phyloP scores from a whole-genome alignment of 2,888 invertebrate genomes.

The Stratiomys singularior region DNA sequence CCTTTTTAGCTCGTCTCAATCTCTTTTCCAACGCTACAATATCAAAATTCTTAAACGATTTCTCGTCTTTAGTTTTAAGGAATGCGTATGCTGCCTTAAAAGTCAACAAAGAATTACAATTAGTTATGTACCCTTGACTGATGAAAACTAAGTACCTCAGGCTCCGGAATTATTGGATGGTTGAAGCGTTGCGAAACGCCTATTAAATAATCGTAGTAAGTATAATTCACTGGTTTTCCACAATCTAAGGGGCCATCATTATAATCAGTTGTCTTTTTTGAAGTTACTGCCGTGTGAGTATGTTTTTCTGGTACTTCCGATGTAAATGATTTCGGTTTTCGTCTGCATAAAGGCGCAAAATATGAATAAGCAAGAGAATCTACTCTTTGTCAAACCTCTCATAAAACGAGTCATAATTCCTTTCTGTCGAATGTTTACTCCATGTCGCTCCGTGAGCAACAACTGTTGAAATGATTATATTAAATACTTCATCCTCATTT shows the following conservation, averaged over 20 bases:
- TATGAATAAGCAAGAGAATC: neutral
- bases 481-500: slow-evolving; percentile 75
- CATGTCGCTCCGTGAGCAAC: slow-evolving; percentile 72
- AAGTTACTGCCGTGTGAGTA: neutral
- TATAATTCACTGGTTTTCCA: slow-evolving; percentile 87
- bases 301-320: slow-evolving; percentile 20
- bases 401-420: slow-evolving; percentile 52
- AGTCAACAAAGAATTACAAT: too few relatives aligned
- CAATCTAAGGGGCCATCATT: slow-evolving; percentile 78
- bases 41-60: slow-evolving; percentile 74
- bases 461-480: slow-evolving; percentile 79
- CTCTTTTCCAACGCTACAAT: slow-evolving; percentile 78
- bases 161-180: slow-evolving; percentile 87
- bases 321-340: slow-evolving; percentile 43
- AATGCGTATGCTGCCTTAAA: slow-evolving; percentile 77
- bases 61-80: slow-evolving; percentile 69
- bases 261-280: slow-evolving; percentile 53
- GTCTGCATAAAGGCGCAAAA: slow-evolving; percentile 12
- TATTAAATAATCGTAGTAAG: slow-evolving; percentile 87
- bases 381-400: slow-evolving; percentile 51
- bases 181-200: slow-evolving; percentile 85
- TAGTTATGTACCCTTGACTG: neutral
- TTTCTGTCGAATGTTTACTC: slow-evolving; percentile 70
- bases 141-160: slow-evolving; percentile 68
- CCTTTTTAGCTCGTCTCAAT: slow-evolving; percentile 80